Evolutionary conservation across 2,113 vertebrate genomes (phyloP), one percentile per base, ranked within the genome.

Genomic region (Epinephelus fuscoguttatus): DNA sequence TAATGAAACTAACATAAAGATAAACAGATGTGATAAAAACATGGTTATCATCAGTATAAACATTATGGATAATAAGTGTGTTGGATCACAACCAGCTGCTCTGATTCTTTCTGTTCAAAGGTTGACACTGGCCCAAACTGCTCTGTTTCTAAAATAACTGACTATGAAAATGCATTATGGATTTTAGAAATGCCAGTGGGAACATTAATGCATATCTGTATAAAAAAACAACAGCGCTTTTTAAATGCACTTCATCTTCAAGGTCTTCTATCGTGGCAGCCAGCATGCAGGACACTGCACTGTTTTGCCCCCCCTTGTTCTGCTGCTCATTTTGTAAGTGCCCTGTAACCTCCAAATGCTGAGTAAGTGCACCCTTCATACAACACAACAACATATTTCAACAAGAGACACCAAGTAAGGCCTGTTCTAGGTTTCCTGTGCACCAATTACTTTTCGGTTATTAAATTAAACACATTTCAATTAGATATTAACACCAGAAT

Each of bases 1-100:
- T 19, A 11, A 63, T 64, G 27, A 27, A 47, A 37, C 3, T 2
- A 2, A 67, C 25, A 75, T 56, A 79, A 76, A 30, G 52, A 84
- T 64, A 19, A 75, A 14, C 6, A 40, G 56, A 71, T 55, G 2
- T 59, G 27, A 84, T 71, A 74, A 60, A 60, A 55, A n/a, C 21
- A 52, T 5, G 17, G 23, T 61, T 25, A 64, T 78, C 18, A 19
- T 72, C 7, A 37, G 19, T 10, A 12, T 37, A 57, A 73, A 61
- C 25, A 47, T 6, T 6, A 5, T 5, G 40, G 33, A 15, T 59
- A 62, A 80, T 55, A 63, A 47, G 21, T 53, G n/a, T 30, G 68
- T 25, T 74, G 52, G 21, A 47, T 78, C 40, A 49, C 6, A 67
- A 30, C 5, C 40, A 37, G 37, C 27, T 25, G 52, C 59, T 18